These are phyloP conservation scores for Mactra quadrangularis DNA, from an alignment of 1,140 invertebrate genomes.

Conservation along the genomic window DNA sequence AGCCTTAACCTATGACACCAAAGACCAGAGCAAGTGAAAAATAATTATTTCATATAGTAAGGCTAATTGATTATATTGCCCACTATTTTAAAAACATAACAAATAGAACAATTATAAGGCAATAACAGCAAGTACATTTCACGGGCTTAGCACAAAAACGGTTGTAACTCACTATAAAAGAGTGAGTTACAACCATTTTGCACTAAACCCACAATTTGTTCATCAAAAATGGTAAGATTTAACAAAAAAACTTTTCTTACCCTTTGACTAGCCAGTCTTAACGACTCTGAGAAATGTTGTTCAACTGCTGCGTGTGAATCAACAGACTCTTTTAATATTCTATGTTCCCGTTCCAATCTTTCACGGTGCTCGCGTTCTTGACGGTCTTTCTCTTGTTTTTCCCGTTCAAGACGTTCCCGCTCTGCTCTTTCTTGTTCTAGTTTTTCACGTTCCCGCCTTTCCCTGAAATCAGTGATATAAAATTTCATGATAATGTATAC, in stretches of 20 bases:
- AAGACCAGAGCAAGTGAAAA: too few species aligned
- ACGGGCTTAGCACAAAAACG: too few species aligned
- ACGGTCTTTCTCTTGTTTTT: conserved; percentile 81
- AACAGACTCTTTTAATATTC: conserved; percentile 81
- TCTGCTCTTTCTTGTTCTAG: conserved; percentile 82
- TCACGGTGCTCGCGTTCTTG: conserved; percentile 84
- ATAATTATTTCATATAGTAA: too few species aligned
- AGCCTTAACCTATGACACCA: too few species aligned
- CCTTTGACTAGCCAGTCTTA: conserved; percentile 92
- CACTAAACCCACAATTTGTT: too few species aligned
- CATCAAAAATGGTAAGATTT: too few species aligned
- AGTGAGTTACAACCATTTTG: too few species aligned
- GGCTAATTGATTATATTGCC: too few species aligned
- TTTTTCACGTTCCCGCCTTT: conserved; percentile 84
- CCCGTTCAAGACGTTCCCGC: conserved; percentile 69
- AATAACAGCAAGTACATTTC: too few species aligned
- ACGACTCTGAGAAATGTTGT: conserved; percentile 95
- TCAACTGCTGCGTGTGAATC: conserved; percentile 88
- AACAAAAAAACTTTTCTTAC: conserved; percentile 85
- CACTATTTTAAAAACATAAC: too few species aligned
- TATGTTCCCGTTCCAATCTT: conserved; percentile 84
- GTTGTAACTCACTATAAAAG: too few species aligned
- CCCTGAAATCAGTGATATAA: conserved; percentile 41
- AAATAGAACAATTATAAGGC: too few species aligned
- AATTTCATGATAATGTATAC: neutral